Percentiles rank a stretch among this genome's conserved stretches.
Conservation (phyloP, 2,797 vertebrate species). For the Spheniscus humboldti region DNA sequence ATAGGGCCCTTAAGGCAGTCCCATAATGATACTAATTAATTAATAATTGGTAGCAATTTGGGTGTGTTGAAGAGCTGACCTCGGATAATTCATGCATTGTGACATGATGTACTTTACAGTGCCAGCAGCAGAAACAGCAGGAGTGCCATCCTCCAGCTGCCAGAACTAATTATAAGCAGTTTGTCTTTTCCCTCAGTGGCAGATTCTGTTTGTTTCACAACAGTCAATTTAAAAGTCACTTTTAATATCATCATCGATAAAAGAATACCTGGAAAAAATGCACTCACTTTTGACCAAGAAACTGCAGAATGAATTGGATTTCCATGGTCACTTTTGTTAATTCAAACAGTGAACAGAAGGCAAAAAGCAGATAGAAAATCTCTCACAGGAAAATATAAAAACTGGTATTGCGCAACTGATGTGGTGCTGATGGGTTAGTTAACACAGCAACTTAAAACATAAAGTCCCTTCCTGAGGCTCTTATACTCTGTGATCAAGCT, state of each 20-base stretch:
- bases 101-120: constrained; percentile 53
- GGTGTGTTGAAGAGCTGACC: constrained; percentile 50
- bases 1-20: constrained; percentile 8
- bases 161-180: constrained; percentile 65
- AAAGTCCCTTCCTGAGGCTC: neutral
- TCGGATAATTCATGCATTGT: constrained; percentile 53
- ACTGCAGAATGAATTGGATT: neutral
- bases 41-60: constrained; percentile 62
- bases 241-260: constrained; percentile 45
- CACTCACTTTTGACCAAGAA: neutral
- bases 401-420: neutral
- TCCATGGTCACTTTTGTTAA: neutral
- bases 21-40: constrained; percentile 59
- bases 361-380: constrained; percentile 7
- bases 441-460: neutral
- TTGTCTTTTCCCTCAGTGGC: constrained; percentile 42
- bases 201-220: constrained; percentile 43
- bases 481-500: neutral
- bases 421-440: neutral
- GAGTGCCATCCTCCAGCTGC: constrained; percentile 61
- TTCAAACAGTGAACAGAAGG: neutral
- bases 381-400: constrained; percentile 22
- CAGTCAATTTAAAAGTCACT: constrained; percentile 42
- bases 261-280: constrained; percentile 28
- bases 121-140: constrained; percentile 63